Evolutionary conservation across 2,113 vertebrate genomes (phyloP).

Genomic region (Pimephales promelas): DNA sequence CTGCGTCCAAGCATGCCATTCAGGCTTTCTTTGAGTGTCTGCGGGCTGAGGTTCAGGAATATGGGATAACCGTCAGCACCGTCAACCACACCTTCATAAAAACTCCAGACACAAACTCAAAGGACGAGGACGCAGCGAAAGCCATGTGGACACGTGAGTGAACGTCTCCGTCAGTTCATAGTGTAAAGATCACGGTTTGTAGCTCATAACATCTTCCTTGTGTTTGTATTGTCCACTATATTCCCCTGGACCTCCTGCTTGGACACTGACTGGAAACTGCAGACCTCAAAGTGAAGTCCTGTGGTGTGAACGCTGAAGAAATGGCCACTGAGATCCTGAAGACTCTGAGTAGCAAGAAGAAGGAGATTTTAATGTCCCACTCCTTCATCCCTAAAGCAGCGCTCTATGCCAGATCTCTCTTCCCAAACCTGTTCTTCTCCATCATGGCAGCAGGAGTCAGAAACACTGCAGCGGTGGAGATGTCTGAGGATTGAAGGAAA

Average conservation of each 20-base stretch:
- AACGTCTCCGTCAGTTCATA: background rate
- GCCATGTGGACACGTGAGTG: constrained; percentile 67
- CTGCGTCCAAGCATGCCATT: constrained; percentile 92
- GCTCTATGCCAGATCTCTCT: constrained; percentile 83
- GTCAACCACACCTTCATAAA: constrained; percentile 91
- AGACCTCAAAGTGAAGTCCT: constrained; percentile 82
- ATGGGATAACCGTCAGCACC: constrained; percentile 87
- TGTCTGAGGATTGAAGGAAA: background rate
- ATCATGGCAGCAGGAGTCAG: constrained; percentile 89
- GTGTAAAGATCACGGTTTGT: background rate
- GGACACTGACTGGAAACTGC: constrained; percentile 4
- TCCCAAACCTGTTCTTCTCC: constrained; percentile 88
- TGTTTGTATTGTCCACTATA: background rate
- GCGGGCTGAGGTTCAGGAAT: constrained; percentile 91
- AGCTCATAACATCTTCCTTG: background rate
- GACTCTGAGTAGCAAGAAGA: constrained; percentile 82
- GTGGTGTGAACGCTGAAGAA: constrained; percentile 80
- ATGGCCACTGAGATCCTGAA: constrained; percentile 83
- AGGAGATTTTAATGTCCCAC: constrained; percentile 88
- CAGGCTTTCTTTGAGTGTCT: constrained; percentile 95
- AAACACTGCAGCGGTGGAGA: constrained; percentile 71
- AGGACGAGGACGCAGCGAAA: constrained; percentile 30
- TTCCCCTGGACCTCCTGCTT: background rate
- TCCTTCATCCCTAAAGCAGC: constrained; percentile 86
- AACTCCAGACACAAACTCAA: constrained; percentile 55